A percentile compares a stretch with the other conserved stretches of the same genome.
Evolutionary conservation across 1,140 invertebrate genomes (phyloP).

Genomic region (Branchinecta lynchi): DNA sequence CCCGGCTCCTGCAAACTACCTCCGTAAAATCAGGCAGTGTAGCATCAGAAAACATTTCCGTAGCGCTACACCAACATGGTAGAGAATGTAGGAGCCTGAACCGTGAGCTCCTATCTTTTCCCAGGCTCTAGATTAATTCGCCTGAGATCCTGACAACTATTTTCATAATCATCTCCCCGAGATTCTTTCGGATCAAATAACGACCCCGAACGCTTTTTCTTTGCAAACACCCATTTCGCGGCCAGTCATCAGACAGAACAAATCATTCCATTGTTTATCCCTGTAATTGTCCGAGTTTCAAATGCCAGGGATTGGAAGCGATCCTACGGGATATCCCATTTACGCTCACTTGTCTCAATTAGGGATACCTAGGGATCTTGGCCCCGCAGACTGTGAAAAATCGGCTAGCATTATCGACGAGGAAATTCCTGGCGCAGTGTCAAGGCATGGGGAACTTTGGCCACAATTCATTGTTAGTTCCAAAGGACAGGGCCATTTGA

Average conservation of each 20-base stretch:
- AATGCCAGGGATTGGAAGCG: neutral
- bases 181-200: too few relatives aligned
- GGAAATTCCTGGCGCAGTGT: neutral
- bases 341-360: constrained; percentile 11
- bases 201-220: too few relatives aligned
- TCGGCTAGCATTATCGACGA: constrained; percentile 3
- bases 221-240: too few relatives aligned
- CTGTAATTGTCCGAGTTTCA: constrained; percentile 1
- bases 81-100: too few relatives aligned
- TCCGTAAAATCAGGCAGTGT: too few relatives aligned
- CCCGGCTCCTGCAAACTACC: too few relatives aligned
- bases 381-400: neutral
- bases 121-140: too few relatives aligned
- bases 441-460: neutral
- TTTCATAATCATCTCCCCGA: too few relatives aligned
- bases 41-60: too few relatives aligned
- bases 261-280: constrained; percentile 1
- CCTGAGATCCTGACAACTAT: too few relatives aligned
- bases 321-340: constrained; percentile 6
- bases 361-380: neutral
- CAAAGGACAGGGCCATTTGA: neutral
- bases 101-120: too few relatives aligned
- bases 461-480: constrained; percentile 3
- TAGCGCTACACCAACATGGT: too few relatives aligned
- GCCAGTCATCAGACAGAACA: neutral